A percentile compares a stretch with the other conserved stretches of the same genome.
Conservation (phyloP, 2,797 vertebrate genomes). For the Triplophysa yarkandensis region DNA sequence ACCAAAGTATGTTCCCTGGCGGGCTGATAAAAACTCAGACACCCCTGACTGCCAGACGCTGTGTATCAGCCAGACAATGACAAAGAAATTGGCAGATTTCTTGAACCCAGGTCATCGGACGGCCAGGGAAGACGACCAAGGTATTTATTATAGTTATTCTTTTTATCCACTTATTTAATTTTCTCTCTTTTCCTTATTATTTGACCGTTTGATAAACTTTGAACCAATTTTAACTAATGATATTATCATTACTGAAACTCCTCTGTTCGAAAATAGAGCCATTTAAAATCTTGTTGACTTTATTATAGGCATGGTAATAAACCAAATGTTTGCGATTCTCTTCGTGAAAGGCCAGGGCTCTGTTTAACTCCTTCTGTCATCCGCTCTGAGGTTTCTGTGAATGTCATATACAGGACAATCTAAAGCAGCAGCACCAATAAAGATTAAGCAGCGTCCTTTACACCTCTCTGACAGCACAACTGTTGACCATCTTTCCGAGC, state of each 20-base stretch:
- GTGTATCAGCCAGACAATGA: neutral
- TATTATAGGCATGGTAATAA: conserved; percentile 43
- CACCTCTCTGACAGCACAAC: conserved; percentile 65
- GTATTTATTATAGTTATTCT: neutral
- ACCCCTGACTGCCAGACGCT: neutral
- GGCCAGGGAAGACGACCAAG: neutral
- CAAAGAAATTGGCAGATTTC: neutral
- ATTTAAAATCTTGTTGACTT: conserved; percentile 39
- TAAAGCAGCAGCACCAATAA: conserved; percentile 61
- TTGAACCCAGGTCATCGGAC: neutral
- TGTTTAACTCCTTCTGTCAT: conserved; percentile 49
- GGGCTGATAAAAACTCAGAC: neutral
- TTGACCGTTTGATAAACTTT: neutral
- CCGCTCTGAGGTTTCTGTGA: conserved; percentile 51
- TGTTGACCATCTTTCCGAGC: conserved; percentile 61
- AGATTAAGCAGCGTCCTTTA: conserved; percentile 67
- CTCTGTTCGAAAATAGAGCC: conserved; percentile 47
- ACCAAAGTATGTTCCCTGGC: neutral
- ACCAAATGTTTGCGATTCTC: conserved; percentile 43
- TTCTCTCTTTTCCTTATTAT: neutral
- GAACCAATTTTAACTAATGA: neutral
- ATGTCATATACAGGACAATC: conserved; percentile 55
- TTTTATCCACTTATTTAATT: neutral
- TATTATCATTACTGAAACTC: conserved; percentile 38
- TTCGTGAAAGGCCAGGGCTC: conserved; percentile 51